Base-by-base conservation (phyloP, 2,797 vertebrate genomes). In the Telmatherina bonti region DNA sequence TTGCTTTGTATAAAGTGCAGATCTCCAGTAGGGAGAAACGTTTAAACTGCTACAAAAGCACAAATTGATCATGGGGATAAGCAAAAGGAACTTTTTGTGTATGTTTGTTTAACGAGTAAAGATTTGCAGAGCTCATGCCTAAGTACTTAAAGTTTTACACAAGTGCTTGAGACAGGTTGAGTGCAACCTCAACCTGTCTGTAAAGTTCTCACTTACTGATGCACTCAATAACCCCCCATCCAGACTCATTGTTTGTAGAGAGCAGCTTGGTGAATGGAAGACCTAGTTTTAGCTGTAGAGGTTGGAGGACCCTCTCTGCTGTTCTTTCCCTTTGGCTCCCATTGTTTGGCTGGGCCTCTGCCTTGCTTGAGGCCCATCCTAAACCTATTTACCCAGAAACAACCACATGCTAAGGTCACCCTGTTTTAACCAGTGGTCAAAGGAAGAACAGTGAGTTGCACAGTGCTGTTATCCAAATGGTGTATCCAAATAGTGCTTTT, bases 271-370 rank as follows among this genome's bases (percentile, higher is more conserved):
- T 91, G 88, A 93, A 92, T 88, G 74, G 82, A 84, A 91, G 88
- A 90, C 89, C 91, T 89, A 92, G 83, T 90, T 91, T 89, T 84
- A 59, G 74, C 69, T 72, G 66, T 64, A 5, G 85, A 84, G 72
- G 78, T 75, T 82, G 77, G 78, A 88, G 84, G 81, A 88, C 74
- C 78, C 87, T 83, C 72, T 85, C 83, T 56, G 53, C 61, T 66
- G 52, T 79, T 80, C 67, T 76, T 67, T 85, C 69, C 78, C 72
- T 73, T 78, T 60, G 74, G 81, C 79, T 70, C 51, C 84, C 55
- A 85, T 89, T 91, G 89, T 90, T 85, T 86, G 83, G 75, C 74
- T 35, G 65, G 73, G 82, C 67, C 82, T 83, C 81, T 63, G 67
- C 60, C 43, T 88, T 26, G 76, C 85, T 84, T 27, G 69, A 80